phyloP scores from a whole-genome alignment of 1,140 invertebrate species.

The Aphaenogaster floridana region DNA sequence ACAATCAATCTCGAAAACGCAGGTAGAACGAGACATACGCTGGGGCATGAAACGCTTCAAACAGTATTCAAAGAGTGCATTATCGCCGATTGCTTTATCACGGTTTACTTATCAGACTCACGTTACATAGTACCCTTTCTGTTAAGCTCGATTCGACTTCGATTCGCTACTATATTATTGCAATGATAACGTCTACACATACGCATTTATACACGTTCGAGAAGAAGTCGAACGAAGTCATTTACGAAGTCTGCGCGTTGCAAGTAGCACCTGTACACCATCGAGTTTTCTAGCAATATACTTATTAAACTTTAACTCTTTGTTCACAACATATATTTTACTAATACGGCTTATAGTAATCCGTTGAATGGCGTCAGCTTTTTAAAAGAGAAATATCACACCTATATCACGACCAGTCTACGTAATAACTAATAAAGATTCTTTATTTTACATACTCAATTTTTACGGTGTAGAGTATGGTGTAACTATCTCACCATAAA shows the following conservation, averaged over 20 bases:
- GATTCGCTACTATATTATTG: neutral
- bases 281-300: neutral
- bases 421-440: slow-evolving; percentile 10
- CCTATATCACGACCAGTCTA: neutral
- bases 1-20: neutral
- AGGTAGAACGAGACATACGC: neutral
- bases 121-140: neutral
- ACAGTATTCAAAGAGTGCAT: slow-evolving; percentile 61
- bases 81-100: slow-evolving; percentile 35
- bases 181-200: neutral
- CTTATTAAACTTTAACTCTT: neutral
- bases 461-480: neutral
- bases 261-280: neutral
- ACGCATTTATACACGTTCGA: neutral
- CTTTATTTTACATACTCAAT: neutral
- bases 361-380: neutral
- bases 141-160: slow-evolving; percentile 12
- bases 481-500: neutral
- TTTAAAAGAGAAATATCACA: neutral
- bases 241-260: neutral
- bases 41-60: slow-evolving; percentile 21
- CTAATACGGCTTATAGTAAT: neutral
- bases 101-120: slow-evolving; percentile 21
- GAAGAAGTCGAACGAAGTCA: slow-evolving; percentile 11
- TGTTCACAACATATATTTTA: neutral